Conservation (phyloP, 2,113 vertebrate species). For the human (Homo sapiens) region GRCh38 chr7:19289501-19290000, state of each 20-base stretch:
- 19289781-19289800: background rate
- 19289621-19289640: slow-evolving; percentile 45
- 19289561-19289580: background rate
- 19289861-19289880: background rate
- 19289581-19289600: background rate
- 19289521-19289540: background rate
- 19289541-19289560: background rate
- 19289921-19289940: background rate
- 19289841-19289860: background rate
- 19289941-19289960: background rate
- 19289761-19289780: background rate
- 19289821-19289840: slow-evolving; percentile 15
- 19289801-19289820: background rate
- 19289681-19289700: background rate
- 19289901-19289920: background rate
- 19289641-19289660: slow-evolving; percentile 35
- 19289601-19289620: background rate
- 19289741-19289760: background rate
- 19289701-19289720: background rate
- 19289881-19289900: background rate
- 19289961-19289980: background rate
- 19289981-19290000: background rate
- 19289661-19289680: background rate
- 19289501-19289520: slow-evolving; percentile 22
- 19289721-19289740: background rate